These are phyloP conservation scores for Melangyna quadrimaculata DNA, from an alignment of 2,888 invertebrate species.

Conservation along the genomic window DNA sequence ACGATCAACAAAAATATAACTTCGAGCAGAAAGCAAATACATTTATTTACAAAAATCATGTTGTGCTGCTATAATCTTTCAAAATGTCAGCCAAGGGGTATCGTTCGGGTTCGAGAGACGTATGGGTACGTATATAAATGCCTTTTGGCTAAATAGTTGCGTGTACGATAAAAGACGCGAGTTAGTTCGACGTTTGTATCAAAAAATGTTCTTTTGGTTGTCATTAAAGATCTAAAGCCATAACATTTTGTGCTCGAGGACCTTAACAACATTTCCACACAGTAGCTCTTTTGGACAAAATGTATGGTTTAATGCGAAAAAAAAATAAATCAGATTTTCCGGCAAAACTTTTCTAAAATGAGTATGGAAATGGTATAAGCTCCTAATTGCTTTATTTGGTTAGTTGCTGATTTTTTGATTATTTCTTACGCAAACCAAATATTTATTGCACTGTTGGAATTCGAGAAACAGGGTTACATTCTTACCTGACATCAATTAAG, in stretches of 20 bases:
- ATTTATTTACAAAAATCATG: slow-evolving; percentile 39
- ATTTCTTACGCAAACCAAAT: no score
- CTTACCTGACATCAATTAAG: no score
- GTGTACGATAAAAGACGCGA: slow-evolving; percentile 24
- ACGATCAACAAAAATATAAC: slow-evolving; percentile 46
- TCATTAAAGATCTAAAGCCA: slow-evolving; percentile 17
- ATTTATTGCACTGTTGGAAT: no score
- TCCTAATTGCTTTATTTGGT: no score
- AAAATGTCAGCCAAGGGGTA: slow-evolving; percentile 49
- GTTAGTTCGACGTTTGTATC: slow-evolving; percentile 1
- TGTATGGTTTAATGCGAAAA: neutral
- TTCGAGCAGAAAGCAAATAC: neutral
- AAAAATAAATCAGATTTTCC: no score
- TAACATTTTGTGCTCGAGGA: slow-evolving; percentile 7
- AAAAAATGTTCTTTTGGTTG: slow-evolving; percentile 21
- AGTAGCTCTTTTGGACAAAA: neutral
- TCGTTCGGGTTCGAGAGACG: slow-evolving; percentile 2
- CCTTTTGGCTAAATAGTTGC: neutral
- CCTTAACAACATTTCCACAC: neutral
- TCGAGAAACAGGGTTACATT: no score
- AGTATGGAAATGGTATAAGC: no score
- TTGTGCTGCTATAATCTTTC: slow-evolving; percentile 38
- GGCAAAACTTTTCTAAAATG: no score
- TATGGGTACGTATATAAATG: neutral
- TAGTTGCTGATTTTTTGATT: no score